Evolutionary conservation across 2,888 invertebrate species (phyloP).

Genomic region (Trissolcus brochymenae): DNA sequence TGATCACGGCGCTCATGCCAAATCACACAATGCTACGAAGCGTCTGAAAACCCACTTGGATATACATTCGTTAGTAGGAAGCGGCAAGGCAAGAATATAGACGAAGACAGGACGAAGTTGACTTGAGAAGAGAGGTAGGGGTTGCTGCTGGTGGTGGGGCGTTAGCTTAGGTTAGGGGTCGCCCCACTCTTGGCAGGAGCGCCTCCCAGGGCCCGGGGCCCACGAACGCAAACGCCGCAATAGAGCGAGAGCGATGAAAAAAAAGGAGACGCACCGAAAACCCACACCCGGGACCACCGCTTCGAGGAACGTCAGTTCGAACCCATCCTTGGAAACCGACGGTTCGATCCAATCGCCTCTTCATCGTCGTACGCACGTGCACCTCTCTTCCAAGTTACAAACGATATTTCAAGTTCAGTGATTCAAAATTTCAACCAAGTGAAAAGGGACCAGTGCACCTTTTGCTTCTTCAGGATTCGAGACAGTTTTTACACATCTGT

Average conservation of each 20-base stretch:
- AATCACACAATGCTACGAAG: constrained; percentile 34
- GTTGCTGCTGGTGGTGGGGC: constrained; percentile 65
- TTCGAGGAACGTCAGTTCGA: constrained; percentile 72
- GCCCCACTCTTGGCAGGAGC: constrained; percentile 64
- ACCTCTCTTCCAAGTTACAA: constrained; percentile 3
- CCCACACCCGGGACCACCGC: constrained; percentile 72
- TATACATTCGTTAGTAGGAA: constrained; percentile 44
- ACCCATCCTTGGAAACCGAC: constrained; percentile 75
- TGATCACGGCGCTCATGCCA: constrained; percentile 38
- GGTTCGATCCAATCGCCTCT: constrained; percentile 62
- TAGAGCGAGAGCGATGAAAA: constrained; percentile 67
- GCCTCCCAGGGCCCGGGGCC: constrained; percentile 73
- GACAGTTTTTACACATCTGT: too few species aligned
- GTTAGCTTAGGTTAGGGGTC: constrained; percentile 71
- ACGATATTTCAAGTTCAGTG: constrained; percentile 13
- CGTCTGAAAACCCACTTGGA: constrained; percentile 28
- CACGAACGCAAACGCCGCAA: constrained; percentile 67
- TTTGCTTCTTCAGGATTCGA: too few species aligned
- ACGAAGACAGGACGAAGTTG: constrained; percentile 10
- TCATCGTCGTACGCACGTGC: constrained; percentile 47
- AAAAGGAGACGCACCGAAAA: constrained; percentile 72
- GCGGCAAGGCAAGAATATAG: constrained; percentile 10
- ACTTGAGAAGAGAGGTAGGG: constrained; percentile 45
- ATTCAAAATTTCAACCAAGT: background rate
- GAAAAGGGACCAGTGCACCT: too few species aligned